Evolutionary conservation across 2,113 vertebrate species (phyloP).

Genomic region (Cynopterus brachyotis): DNA sequence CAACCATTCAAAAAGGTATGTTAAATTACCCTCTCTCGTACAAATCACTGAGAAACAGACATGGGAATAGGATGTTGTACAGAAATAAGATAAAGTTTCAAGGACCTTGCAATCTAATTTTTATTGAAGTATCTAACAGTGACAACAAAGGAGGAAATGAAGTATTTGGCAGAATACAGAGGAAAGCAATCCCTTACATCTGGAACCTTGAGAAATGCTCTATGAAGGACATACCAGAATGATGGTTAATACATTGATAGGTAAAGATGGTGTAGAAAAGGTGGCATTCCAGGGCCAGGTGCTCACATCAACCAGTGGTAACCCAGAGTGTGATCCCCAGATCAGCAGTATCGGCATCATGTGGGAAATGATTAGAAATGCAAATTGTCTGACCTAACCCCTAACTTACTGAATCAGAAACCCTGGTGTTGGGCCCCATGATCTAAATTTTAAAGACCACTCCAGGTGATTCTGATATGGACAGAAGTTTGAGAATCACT

Average conservation of each 20-base stretch:
- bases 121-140: not conserved
- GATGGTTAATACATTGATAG: not conserved
- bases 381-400: not conserved
- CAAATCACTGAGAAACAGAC: not conserved
- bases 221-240: not conserved
- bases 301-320: not conserved
- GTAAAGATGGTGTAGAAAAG: not conserved
- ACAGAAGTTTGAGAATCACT: not conserved
- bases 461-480: not conserved
- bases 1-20: not conserved
- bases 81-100: constrained; percentile 25
- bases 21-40: not conserved
- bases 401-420: not conserved
- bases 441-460: not conserved
- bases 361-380: not conserved
- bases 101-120: not conserved
- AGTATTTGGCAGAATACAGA: not conserved
- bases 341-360: not conserved
- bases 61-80: not conserved
- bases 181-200: not conserved
- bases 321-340: not conserved
- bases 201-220: not conserved
- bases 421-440: not conserved
- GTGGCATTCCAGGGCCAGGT: too few species aligned
- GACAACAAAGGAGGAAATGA: not conserved